Evolutionary conservation across 2,113 vertebrate genomes (phyloP), one percentile per base, ranked within the genome.

Genomic region (Thalassoma bifasciatum): DNA sequence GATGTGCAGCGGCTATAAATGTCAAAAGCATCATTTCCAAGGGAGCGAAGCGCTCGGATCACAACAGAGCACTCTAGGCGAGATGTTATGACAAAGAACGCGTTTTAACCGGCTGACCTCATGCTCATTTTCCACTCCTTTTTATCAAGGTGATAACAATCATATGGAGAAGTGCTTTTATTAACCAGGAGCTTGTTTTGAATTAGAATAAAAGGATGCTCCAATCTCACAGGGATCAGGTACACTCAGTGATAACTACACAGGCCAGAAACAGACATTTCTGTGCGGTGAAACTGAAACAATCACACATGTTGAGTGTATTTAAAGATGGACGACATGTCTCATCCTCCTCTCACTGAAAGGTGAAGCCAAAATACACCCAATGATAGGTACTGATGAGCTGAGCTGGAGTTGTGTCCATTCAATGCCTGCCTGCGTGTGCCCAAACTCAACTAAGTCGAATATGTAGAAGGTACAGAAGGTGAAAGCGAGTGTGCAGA

Each of bases 21-120:
- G 93, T 93, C 92, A 92, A 83, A 80, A 75, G 83, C 84, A 87
- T 89, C 71, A 88, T 89, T 89, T 93, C 87, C 82, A 77, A 59
- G 30, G 62, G 77, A 90, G 75, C 42, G 40, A 56, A 40, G 50
- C 47, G 7, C 70, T 49, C 19, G 13, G 63, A 86, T 82, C 80
- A 83, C 75, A 82, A 71, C 83, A 79, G 70, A 84, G 71, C 52
- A 78, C 81, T 78, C 59, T 38, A 53, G 65, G 60, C 50, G 60
- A 67, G 75, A 78, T 70, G 72, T 75, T 76, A 65, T 70, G 81
- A 85, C 75, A 63, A 58, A 56, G 68, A 66, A 72, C 24, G 56
- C 14, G 62, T 78, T 58, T 62, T 79, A 79, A 60, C 34, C 12
- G 1, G 23, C 21, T 82, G 68, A 81, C 56, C 66, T 84, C 54